A percentile compares a stretch with the other conserved stretches of the same genome.
Conservation (phyloP, 1,140 invertebrate species). For the Cydia strobilella region DNA sequence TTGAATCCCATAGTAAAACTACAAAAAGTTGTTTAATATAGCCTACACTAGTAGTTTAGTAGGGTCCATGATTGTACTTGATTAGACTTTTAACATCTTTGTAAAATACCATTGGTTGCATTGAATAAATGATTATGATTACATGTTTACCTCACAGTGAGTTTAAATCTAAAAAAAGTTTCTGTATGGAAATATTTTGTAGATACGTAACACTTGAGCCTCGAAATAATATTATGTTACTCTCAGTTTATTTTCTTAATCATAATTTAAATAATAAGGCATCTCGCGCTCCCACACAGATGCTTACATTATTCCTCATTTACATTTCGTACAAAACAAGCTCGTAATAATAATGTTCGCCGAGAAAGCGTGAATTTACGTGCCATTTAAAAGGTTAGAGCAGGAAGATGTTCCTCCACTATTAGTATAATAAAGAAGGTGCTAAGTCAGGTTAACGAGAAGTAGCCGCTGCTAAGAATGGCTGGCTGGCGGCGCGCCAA, state of each 20-base stretch:
- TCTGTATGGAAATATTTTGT: no score
- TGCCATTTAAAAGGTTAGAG: constrained; percentile 28
- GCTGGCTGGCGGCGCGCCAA: constrained; percentile 41
- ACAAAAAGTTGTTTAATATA: no score
- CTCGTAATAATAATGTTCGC: constrained; percentile 25
- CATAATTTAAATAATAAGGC: constrained; percentile 17
- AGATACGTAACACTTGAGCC: not conserved
- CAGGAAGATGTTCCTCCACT: constrained; percentile 15
- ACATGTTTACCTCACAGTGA: no score
- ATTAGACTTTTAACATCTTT: no score
- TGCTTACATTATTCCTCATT: constrained; percentile 30
- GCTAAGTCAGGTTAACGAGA: constrained; percentile 39
- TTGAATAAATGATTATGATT: no score
- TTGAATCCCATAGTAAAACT: no score
- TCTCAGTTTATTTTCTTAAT: constrained; percentile 47
- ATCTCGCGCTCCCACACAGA: not conserved
- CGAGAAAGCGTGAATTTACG: constrained; percentile 31
- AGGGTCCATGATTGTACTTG: no score
- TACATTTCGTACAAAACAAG: constrained; percentile 25
- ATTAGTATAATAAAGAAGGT: constrained; percentile 42
- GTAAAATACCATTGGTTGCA: no score
- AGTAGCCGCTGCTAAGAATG: constrained; percentile 9
- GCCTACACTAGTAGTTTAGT: no score
- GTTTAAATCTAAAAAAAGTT: no score
- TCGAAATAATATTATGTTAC: constrained; percentile 37